Conservation (phyloP, 2,797 vertebrate genomes). For the Melanotaenia trifasciata region DNA sequence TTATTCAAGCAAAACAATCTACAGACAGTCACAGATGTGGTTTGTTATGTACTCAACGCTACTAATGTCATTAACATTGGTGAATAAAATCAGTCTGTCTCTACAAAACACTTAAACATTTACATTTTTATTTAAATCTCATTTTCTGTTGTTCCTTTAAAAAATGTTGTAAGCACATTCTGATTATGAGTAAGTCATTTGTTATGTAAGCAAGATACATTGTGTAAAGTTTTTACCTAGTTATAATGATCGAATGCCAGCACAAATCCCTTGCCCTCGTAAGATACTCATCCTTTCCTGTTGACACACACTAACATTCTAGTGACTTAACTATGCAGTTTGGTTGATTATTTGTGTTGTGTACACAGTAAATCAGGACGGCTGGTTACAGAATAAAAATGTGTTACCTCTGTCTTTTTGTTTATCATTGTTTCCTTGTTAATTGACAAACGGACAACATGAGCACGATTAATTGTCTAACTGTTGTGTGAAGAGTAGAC, state of each 20-base stretch:
- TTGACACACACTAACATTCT: neutral
- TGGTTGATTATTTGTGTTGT: neutral
- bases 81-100: constrained; percentile 21
- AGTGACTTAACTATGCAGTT: neutral
- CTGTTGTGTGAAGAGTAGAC: constrained; percentile 6
- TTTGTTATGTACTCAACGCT: constrained; percentile 2
- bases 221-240: neutral
- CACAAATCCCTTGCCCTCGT: neutral
- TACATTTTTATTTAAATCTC: neutral
- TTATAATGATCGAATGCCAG: neutral
- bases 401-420: neutral
- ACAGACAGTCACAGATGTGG: constrained; percentile 8
- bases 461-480: constrained; percentile 15
- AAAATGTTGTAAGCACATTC: neutral
- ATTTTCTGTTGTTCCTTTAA: neutral
- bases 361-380: neutral
- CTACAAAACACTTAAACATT: constrained; percentile 11
- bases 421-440: constrained; percentile 4
- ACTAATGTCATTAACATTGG: constrained; percentile 13
- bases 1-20: constrained; percentile 38
- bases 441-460: constrained; percentile 29
- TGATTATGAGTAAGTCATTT: neutral
- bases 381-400: neutral
- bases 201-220: neutral
- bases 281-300: neutral